These are phyloP conservation scores for Emmelina monodactyla DNA, from an alignment of 2,888 invertebrate species.

Conservation along the genomic window DNA sequence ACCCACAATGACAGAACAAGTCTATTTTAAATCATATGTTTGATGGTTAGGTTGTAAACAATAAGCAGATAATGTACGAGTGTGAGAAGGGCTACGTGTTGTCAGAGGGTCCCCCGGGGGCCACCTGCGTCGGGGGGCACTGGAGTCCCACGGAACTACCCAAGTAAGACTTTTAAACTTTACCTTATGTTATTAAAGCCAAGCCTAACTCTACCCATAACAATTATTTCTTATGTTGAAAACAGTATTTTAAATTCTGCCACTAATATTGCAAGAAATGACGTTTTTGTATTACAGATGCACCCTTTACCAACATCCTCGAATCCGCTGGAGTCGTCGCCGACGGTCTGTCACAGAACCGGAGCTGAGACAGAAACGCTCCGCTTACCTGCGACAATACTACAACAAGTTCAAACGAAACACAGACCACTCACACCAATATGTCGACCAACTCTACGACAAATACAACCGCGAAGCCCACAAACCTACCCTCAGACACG, in stretches of 20 bases:
- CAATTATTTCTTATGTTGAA: neutral
- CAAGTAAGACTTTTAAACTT: constrained; percentile 60
- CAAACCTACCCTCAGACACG: constrained; percentile 52
- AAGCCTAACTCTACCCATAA: too few species aligned
- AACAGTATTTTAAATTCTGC: neutral
- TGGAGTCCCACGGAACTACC: constrained; percentile 93
- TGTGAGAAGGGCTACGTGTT: constrained; percentile 91
- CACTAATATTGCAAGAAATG: too few species aligned
- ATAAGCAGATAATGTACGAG: constrained; percentile 95
- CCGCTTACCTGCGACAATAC: constrained; percentile 48
- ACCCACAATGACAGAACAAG: neutral
- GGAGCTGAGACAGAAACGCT: constrained; percentile 42
- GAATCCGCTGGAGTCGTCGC: constrained; percentile 80
- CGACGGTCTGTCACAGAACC: constrained; percentile 62
- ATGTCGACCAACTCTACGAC: constrained; percentile 42
- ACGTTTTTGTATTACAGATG: constrained; percentile 65
- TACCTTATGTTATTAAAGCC: too few species aligned
- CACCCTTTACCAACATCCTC: constrained; percentile 84
- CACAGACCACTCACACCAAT: constrained; percentile 30
- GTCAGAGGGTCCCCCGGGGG: constrained; percentile 88
- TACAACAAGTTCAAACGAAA: constrained; percentile 39
- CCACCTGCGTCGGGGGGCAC: constrained; percentile 92
- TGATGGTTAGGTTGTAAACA: constrained; percentile 72
- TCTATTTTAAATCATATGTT: neutral
- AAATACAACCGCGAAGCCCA: constrained; percentile 49